Evolutionary conservation across 1,140 invertebrate genomes (phyloP).

Genomic region (Cyrtorhinus lividipennis): DNA sequence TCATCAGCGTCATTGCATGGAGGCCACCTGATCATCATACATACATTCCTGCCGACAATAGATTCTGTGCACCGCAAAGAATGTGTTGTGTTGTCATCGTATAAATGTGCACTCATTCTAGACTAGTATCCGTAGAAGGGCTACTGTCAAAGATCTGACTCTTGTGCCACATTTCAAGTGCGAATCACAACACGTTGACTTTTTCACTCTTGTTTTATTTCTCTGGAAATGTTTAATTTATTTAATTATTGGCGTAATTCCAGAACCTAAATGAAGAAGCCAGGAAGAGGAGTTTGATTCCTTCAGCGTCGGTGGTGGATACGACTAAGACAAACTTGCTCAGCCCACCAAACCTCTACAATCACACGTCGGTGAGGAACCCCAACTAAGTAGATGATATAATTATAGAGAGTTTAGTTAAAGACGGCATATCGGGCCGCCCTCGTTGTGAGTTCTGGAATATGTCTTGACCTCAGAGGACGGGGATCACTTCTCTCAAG

Average conservation of each 20-base stretch:
- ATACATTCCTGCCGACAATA: too few species aligned
- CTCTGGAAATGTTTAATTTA: background rate
- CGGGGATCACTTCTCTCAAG: too few species aligned
- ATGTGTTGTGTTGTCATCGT: too few species aligned
- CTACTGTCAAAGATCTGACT: too few species aligned
- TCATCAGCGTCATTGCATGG: slow-evolving; percentile 2
- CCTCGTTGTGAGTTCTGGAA: too few species aligned
- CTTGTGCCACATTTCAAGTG: too few species aligned
- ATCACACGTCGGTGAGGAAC: slow-evolving; percentile 22
- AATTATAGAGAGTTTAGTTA: background rate
- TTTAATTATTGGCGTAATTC: slow-evolving; percentile 10
- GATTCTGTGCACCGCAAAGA: too few species aligned
- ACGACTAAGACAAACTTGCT: slow-evolving; percentile 15
- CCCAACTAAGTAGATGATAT: background rate
- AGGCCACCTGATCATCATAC: background rate
- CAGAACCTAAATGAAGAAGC: slow-evolving; percentile 28
- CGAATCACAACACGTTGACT: too few species aligned
- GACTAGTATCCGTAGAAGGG: too few species aligned
- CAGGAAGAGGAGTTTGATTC: slow-evolving; percentile 45
- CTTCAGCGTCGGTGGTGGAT: slow-evolving; percentile 25
- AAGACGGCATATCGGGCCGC: background rate
- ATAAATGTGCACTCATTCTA: too few species aligned
- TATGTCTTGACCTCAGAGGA: too few species aligned
- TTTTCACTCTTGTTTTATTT: background rate
- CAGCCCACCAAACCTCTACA: slow-evolving; percentile 7